Percentiles rank a stretch among this genome's conserved stretches.
These are phyloP conservation scores for Paradoxurus hermaphroditus DNA, from an alignment of 2,113 vertebrate species.

Conservation along the genomic window DNA sequence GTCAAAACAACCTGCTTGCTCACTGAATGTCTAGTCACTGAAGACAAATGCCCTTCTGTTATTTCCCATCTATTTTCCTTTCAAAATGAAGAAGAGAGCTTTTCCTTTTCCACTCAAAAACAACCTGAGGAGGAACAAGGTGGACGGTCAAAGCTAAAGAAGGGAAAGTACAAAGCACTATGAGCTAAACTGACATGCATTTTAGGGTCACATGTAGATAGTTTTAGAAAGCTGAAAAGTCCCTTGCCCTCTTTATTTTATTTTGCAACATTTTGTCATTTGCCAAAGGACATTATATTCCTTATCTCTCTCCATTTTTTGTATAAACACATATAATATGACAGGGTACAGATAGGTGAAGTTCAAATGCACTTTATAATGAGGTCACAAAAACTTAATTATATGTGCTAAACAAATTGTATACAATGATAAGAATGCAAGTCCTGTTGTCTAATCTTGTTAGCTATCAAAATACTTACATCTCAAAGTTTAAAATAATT, in stretches of 20 bases:
- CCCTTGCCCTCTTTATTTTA: background rate
- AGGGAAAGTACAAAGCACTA: background rate
- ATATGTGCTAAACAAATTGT: background rate
- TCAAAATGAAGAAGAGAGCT: constrained; percentile 23
- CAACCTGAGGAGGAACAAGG: background rate
- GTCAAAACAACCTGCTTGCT: constrained; percentile 61
- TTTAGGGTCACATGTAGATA: background rate
- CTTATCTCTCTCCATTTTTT: background rate
- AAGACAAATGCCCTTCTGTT: constrained; percentile 57
- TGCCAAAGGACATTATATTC: background rate
- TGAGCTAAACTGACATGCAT: background rate
- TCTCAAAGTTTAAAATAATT: background rate
- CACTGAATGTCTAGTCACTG: constrained; percentile 48
- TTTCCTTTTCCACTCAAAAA: background rate
- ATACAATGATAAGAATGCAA: background rate
- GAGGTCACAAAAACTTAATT: background rate
- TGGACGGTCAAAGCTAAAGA: background rate
- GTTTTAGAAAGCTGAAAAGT: constrained; percentile 1
- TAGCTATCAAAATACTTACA: background rate
- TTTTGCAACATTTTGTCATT: background rate
- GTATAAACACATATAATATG: background rate
- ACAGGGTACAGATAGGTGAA: background rate
- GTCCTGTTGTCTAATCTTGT: background rate
- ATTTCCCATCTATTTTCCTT: constrained; percentile 36
- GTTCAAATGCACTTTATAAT: background rate